A percentile compares a stretch with the other conserved stretches of the same genome.
Evolutionary conservation across 2,888 invertebrate genomes (phyloP).

Genomic region (Nemapogon koenigi): DNA sequence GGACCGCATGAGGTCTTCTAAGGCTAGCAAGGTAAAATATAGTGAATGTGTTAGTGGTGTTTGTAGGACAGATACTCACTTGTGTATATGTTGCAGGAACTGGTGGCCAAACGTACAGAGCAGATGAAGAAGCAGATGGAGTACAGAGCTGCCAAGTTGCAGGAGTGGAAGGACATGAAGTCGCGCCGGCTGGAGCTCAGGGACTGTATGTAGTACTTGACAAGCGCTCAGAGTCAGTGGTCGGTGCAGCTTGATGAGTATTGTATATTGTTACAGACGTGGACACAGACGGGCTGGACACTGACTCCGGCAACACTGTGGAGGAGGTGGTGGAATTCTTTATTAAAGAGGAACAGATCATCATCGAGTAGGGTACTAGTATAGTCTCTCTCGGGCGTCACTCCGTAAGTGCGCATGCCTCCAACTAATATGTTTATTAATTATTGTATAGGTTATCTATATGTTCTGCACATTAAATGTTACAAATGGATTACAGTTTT

Average conservation of each 20-base stretch:
- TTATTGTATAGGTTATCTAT: background rate
- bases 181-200: constrained; percentile 83
- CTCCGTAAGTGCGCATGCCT: constrained; percentile 13
- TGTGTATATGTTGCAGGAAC: constrained; percentile 64
- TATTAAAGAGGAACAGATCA: constrained; percentile 91
- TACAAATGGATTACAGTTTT: constrained; percentile 51
- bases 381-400: constrained; percentile 20
- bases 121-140: constrained; percentile 87
- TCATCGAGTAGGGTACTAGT: constrained; percentile 72
- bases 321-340: constrained; percentile 98
- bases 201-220: constrained; percentile 71
- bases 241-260: background rate
- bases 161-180: constrained; percentile 81
- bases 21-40: constrained; percentile 86
- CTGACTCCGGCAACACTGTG: constrained; percentile 85
- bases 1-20: constrained; percentile 90
- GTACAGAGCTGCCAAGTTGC: constrained; percentile 77
- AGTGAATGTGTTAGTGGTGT: background rate
- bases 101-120: constrained; percentile 89
- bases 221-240: background rate
- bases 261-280: constrained; percentile 69
- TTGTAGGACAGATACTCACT: background rate
- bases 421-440: constrained; percentile 12
- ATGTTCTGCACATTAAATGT: constrained; percentile 45
- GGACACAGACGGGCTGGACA: constrained; percentile 92